Conservation (phyloP, 2,797 vertebrate species). For the Rhincodon typus region DNA sequence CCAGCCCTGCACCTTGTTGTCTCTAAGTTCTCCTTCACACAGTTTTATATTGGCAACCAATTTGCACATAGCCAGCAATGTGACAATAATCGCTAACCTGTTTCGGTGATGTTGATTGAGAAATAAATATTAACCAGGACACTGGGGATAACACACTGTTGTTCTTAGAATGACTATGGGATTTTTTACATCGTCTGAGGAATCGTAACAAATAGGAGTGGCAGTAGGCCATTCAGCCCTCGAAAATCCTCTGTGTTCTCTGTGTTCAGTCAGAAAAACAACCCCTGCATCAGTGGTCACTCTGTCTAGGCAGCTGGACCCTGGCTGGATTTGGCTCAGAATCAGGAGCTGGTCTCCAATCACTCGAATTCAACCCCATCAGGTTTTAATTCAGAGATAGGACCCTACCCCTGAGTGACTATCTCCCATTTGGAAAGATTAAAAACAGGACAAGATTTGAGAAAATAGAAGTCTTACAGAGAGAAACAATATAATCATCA, state of each 20-base stretch:
- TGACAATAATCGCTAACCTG: neutral
- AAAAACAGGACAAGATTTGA: neutral
- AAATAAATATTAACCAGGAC: neutral
- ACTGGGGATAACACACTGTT: too few relatives aligned
- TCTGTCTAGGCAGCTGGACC: neutral
- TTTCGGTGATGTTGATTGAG: neutral
- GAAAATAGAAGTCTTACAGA: neutral
- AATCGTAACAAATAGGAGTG: neutral
- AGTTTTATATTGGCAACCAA: neutral
- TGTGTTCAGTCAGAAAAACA: neutral
- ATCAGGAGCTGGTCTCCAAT: neutral
- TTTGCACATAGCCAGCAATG: neutral
- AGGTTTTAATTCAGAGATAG: neutral
- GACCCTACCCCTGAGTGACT: neutral
- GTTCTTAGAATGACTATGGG: too few relatives aligned
- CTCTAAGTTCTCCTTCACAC: too few relatives aligned
- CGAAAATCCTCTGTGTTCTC: too few relatives aligned
- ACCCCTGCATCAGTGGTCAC: too few relatives aligned
- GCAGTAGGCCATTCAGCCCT: neutral
- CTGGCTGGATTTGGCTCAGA: neutral
- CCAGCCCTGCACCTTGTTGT: too few relatives aligned
- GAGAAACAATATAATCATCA: neutral
- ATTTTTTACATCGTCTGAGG: neutral
- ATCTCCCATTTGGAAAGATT: neutral
- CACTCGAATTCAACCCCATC: neutral